Percentiles rank a stretch among this genome's conserved stretches.
Evolutionary conservation across 2,797 vertebrate genomes (phyloP).

Genomic region (Netta rufina): DNA sequence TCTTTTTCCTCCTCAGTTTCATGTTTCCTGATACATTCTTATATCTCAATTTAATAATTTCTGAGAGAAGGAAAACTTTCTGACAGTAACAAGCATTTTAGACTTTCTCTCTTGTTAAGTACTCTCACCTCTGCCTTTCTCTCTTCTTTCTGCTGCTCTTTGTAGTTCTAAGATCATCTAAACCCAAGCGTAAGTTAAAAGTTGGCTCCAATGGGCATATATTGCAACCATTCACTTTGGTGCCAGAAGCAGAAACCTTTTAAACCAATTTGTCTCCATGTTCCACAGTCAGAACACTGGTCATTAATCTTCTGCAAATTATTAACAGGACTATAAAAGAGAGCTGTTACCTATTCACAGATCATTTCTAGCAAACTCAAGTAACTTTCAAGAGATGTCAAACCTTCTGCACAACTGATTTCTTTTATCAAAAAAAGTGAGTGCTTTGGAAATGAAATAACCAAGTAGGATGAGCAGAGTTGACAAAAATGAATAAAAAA

Average conservation of each 20-base stretch:
- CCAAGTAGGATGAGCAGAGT: not conserved
- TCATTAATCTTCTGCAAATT: slow-evolving; percentile 2
- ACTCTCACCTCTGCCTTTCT: not conserved
- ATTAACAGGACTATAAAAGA: not conserved
- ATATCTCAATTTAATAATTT: not conserved
- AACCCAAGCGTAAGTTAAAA: not conserved
- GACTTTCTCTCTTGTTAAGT: not conserved
- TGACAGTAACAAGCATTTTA: not conserved
- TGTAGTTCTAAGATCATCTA: not conserved
- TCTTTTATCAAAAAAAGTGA: not conserved
- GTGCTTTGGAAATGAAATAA: slow-evolving; percentile 26
- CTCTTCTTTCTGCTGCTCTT: not conserved
- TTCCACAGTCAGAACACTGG: not conserved
- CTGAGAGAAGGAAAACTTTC: not conserved
- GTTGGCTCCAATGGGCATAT: not conserved
- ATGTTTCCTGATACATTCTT: not conserved
- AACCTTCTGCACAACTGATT: not conserved
- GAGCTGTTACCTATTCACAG: not conserved
- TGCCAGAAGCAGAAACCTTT: not conserved
- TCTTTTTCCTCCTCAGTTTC: not conserved
- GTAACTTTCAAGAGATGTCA: not conserved
- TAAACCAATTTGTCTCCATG: not conserved
- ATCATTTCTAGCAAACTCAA: not conserved
- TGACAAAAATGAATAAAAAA: not conserved
- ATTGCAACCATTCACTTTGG: not conserved